Evolutionary conservation across 2,797 vertebrate species (phyloP).

Genomic region (Gallirallus australis): DNA sequence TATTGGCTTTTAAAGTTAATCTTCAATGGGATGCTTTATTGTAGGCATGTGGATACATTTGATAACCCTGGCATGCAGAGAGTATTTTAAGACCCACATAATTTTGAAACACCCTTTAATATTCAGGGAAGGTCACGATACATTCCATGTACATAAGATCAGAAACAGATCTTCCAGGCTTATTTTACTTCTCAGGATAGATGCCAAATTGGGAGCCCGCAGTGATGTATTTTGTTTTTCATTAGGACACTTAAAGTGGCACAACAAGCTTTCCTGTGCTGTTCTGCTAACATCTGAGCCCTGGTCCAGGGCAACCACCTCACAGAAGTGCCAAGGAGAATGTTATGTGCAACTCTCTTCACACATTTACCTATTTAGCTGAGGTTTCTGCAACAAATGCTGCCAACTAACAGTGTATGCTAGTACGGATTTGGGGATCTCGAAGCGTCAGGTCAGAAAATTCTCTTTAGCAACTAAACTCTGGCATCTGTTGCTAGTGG

Average conservation of each 20-base stretch:
- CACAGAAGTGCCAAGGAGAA: background rate
- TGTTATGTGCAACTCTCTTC: background rate
- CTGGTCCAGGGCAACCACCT: background rate
- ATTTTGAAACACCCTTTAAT: conserved; percentile 40
- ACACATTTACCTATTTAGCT: background rate
- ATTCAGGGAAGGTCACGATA: conserved; percentile 7
- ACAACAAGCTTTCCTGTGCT: background rate
- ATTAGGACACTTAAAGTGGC: background rate
- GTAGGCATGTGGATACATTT: conserved; percentile 20
- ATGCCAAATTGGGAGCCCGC: background rate
- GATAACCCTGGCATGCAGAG: conserved; percentile 18
- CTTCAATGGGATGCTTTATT: conserved; percentile 10
- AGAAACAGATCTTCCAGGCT: conserved; percentile 18
- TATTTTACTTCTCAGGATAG: background rate
- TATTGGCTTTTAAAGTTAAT: conserved; percentile 51
- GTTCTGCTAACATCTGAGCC: background rate
- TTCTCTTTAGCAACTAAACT: background rate
- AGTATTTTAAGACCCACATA: conserved; percentile 44
- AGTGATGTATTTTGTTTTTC: background rate
- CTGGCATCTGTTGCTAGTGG: background rate
- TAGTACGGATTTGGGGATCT: background rate
- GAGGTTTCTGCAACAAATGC: background rate
- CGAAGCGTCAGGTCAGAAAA: background rate
- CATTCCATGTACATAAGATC: conserved; percentile 49
- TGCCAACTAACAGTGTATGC: background rate